Evolutionary conservation across 2,888 invertebrate species (phyloP), one percentile per base, ranked within the genome.

Genomic region (Alsophila aescularia): DNA sequence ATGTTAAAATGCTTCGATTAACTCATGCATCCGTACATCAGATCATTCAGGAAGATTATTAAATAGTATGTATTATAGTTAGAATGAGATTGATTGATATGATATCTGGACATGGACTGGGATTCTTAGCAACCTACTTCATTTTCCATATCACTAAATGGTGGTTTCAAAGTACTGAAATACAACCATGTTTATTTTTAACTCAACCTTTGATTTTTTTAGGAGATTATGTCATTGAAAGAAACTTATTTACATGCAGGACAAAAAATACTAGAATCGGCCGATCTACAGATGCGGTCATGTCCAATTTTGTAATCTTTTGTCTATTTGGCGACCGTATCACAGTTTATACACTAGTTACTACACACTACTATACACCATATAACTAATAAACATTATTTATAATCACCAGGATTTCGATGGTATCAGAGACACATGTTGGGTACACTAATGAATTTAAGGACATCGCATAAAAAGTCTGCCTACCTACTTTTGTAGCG

Each of bases 351-450:
- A 18, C 18, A 5, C n/a, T n/a, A n/a, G n/a, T n/a, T n/a, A n/a
- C n/a, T n/a, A n/a, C n/a, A n/a, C n/a, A n/a, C n/a, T n/a, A n/a
- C n/a, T n/a, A n/a, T n/a, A n/a, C 5, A 62, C 64, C 62, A 58
- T 52, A 58, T 68, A 47, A 67, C 69, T 64, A 58, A 83, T 83
- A 84, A 86, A 88, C 79, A 83, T 78, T 72, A 73, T 75, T 77
- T 81, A 83, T 86, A 82, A 85, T 85, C 72, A 71, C 71, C 74
- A 39, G 37, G 16, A 12, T 18, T 64, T 60, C 57, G 88, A 89
- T 88, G 68, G 69, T 81, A 89, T 88, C 89, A 70, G 75, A 66
- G 75, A 87, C 89, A 89, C 83, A 87, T 88, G 88, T 88, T 84
- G 75, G 64, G 79, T 71, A 77, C 75, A 70, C 83, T 86, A 88